Conservation (phyloP, 2,797 vertebrate genomes). For the Pseudochirops cupreus region DNA sequence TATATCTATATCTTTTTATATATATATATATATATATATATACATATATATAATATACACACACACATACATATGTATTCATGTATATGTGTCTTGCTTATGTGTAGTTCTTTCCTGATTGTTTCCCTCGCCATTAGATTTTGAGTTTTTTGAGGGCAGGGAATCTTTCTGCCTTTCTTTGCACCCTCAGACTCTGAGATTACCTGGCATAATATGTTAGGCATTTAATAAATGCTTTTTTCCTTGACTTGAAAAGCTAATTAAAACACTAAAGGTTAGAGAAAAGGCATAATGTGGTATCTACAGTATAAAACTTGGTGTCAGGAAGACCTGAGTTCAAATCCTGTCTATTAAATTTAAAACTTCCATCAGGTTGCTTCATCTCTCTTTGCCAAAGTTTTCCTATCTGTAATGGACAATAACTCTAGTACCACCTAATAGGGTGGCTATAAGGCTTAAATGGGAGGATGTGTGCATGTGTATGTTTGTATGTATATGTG, state of each 20-base stretch:
- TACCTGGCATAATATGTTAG: not conserved
- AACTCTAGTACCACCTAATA: not conserved
- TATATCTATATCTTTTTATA: not conserved
- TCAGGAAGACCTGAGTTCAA: not conserved
- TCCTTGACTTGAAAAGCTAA: not conserved
- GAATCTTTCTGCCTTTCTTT: not conserved
- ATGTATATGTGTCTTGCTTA: not conserved
- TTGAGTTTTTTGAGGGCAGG: not conserved
- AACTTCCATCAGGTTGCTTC: not conserved
- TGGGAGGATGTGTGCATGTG: not conserved
- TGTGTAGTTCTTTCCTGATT: not conserved
- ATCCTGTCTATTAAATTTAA: not conserved
- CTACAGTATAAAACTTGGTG: not conserved
- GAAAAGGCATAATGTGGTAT: not conserved
- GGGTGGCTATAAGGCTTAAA: not conserved
- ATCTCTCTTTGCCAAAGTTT: not conserved
- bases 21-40: too few relatives aligned
- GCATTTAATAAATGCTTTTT: not conserved
- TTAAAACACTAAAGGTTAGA: not conserved
- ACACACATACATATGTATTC: not conserved
- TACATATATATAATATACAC: too few relatives aligned
- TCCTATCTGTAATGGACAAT: not conserved
- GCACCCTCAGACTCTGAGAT: not conserved
- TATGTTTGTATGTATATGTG: not conserved
- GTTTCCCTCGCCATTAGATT: not conserved